Base-by-base conservation (phyloP, 2,888 invertebrate genomes). In the Polyommatus iphigenia region DNA sequence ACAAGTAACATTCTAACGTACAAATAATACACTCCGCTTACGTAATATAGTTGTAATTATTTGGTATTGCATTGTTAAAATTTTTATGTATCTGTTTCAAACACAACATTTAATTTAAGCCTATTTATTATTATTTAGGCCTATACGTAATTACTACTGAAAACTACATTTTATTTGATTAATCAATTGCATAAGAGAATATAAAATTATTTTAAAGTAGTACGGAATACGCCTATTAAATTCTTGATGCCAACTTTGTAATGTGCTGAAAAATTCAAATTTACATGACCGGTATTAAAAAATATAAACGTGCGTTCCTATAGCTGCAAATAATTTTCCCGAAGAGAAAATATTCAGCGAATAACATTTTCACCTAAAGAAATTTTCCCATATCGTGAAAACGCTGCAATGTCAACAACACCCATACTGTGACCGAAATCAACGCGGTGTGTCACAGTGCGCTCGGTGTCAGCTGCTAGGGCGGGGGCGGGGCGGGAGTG, bases 1-100 rank as follows among this genome's bases (percentile, higher is more conserved):
- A 87, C 87, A 90, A 90, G 18, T 67, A 32, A 67, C 29, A 15
- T 32, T 32, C 29, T 15, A 18, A 67, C 29, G 29, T 6, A 29
- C 6, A 15, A 29, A 24, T 29, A 67, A 10, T 62, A n/a, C 10
- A 62, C 20, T 24, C 20, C 5, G 59, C 18, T 8, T 20, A 2
- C 59, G 2, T 59, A n/a, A 59, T 20, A n/a, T 20, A n/a, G 7
- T 59, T 59, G n/a, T 59, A 20, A 59, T 59, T 59, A 59, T 5
- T n/a, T 57, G n/a, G 15, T 50, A 13, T 20, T 59, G 2, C 1
- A n/a, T 59, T 59, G 20, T 20, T 59, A 5, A 6, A 54, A 54
- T 5, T 18, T 1, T 0, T 54, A 4, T 54, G n/a, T 54, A 54
- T 54, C 54, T 54, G n/a, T 54, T 54, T 18, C 54, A 54, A 18